Percentiles rank a stretch among this genome's conserved stretches.
Evolutionary conservation across 2,888 invertebrate species (phyloP).

Genomic region (Agonum fuliginosum): DNA sequence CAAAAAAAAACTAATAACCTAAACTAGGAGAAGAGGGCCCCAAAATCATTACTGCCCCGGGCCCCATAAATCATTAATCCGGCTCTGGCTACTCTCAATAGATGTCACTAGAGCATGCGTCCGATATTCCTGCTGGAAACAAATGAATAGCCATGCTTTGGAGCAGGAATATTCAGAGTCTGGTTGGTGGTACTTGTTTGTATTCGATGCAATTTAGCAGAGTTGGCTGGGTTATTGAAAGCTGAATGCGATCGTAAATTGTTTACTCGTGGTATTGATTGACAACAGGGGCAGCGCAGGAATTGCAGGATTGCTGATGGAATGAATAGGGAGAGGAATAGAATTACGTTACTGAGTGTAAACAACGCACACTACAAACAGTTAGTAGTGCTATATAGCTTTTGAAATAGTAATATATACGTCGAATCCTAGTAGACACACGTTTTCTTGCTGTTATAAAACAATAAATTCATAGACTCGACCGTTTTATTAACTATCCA

Average conservation of each 20-base stretch:
- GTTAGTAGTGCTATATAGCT: too few relatives aligned
- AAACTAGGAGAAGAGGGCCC: too few relatives aligned
- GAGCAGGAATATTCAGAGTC: neutral
- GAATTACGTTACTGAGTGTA: neutral
- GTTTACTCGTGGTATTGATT: slow-evolving; percentile 46
- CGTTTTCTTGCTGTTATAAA: too few relatives aligned
- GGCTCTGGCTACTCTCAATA: neutral
- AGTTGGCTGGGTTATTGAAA: slow-evolving; percentile 21
- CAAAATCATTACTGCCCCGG: neutral
- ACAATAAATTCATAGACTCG: too few relatives aligned
- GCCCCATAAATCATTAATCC: too few relatives aligned
- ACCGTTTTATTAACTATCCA: too few relatives aligned
- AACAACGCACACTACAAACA: neutral
- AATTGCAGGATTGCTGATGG: slow-evolving; percentile 6
- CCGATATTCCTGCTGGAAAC: neutral
- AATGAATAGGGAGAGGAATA: neutral
- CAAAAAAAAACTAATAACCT: too few relatives aligned
- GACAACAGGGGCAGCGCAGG: slow-evolving; percentile 7
- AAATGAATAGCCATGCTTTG: neutral
- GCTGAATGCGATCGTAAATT: slow-evolving; percentile 33
- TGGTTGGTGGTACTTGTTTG: neutral
- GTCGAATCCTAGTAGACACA: too few relatives aligned
- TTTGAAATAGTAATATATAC: too few relatives aligned
- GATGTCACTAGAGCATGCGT: slow-evolving; percentile 8
- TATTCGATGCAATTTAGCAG: slow-evolving; percentile 7